Percentiles rank a stretch among this genome's conserved stretches.
phyloP scores from a whole-genome alignment of 2,888 invertebrate genomes.

The Homarus gammarus region DNA sequence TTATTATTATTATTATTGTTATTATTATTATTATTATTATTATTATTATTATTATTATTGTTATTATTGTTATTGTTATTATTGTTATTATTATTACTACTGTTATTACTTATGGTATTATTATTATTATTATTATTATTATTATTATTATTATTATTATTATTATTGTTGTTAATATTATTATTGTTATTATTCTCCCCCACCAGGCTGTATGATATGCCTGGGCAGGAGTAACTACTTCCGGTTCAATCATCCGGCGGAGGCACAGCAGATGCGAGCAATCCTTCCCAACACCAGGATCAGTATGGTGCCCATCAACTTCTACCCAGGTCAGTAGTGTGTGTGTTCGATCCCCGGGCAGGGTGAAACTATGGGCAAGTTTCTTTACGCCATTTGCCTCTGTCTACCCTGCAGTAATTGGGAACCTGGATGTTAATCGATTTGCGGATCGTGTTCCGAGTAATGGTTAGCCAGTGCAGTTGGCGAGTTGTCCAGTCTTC shows the following conservation, averaged over 20 bases:
- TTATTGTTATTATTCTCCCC: neutral
- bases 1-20: neutral
- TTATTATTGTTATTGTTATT: neutral
- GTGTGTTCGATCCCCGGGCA: no score
- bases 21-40: neutral
- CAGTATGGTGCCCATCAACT: constrained; percentile 89
- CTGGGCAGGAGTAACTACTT: constrained; percentile 94
- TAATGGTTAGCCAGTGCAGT: no score
- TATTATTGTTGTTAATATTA: neutral
- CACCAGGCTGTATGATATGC: constrained; percentile 91
- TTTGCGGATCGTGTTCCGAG: no score
- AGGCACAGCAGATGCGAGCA: constrained; percentile 91
- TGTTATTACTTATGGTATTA: neutral
- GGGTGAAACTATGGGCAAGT: no score
- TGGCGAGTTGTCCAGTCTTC: no score
- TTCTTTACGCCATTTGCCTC: no score
- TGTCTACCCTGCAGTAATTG: no score
- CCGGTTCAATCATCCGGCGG: constrained; percentile 94
- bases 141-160: neutral
- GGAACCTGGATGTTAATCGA: no score
- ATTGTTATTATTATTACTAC: neutral
- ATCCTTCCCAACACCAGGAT: constrained; percentile 88
- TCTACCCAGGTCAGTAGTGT: constrained; percentile 79
- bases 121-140: neutral
- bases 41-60: neutral